These are phyloP conservation scores for Parnassius glacialis DNA, from an alignment of 2,888 invertebrate genomes.

Conservation along the genomic window DNA sequence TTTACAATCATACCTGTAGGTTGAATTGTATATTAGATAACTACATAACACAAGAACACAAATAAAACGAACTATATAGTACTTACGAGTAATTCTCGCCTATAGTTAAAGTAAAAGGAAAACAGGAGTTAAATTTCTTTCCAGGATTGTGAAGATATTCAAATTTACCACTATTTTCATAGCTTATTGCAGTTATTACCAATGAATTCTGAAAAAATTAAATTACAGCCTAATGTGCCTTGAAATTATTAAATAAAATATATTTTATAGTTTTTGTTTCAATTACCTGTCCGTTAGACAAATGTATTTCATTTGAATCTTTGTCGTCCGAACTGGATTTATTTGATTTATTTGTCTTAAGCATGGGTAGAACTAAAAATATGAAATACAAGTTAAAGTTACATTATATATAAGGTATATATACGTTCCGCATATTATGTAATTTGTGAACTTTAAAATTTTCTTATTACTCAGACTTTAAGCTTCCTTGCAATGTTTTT, in stretches of 20 bases:
- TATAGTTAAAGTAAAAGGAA: slow-evolving; percentile 47
- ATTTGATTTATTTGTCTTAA: slow-evolving; percentile 17
- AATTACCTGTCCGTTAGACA: slow-evolving; percentile 38
- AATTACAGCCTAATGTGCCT: background rate
- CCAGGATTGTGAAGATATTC: slow-evolving; percentile 36
- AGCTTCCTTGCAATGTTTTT: no score
- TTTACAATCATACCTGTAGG: slow-evolving; percentile 51
- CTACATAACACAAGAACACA: background rate
- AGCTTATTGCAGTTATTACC: slow-evolving; percentile 40
- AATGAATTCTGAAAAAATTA: slow-evolving; percentile 36
- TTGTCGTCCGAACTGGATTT: slow-evolving; percentile 5
- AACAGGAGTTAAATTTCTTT: slow-evolving; percentile 37
- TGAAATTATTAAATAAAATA: background rate
- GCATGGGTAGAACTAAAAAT: slow-evolving; percentile 40
- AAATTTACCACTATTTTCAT: slow-evolving; percentile 46
- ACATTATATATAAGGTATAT: no score
- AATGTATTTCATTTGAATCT: slow-evolving; percentile 41
- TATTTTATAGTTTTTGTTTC: background rate
- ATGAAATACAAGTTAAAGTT: background rate
- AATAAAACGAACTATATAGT: slow-evolving; percentile 12
- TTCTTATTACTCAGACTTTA: no score
- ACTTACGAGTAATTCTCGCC: slow-evolving; percentile 59
- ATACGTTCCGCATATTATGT: no score
- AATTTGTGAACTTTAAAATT: no score
- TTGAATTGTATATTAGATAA: slow-evolving; percentile 18